Conservation (phyloP, 2,113 vertebrate genomes). For the Myrmecophaga tridactyla region DNA sequence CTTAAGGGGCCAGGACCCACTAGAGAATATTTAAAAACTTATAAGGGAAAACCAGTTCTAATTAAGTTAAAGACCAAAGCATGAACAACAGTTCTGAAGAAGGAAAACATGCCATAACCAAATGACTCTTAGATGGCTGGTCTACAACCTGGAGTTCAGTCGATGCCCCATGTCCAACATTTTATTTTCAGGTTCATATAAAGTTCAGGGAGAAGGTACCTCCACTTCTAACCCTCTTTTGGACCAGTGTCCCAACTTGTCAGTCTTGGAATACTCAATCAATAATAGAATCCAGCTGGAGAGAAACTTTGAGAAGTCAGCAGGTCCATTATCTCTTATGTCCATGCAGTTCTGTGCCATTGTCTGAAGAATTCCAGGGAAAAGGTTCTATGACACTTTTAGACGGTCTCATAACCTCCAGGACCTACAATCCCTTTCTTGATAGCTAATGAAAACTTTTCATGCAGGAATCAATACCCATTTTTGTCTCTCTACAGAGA, state of each 20-base stretch:
- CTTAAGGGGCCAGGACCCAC: not conserved
- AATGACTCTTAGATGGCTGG: not conserved
- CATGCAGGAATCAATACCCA: not conserved
- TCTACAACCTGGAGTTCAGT: not conserved
- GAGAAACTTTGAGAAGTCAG: not conserved
- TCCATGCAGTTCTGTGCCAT: not conserved
- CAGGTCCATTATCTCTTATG: not conserved
- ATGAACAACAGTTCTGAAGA: not conserved
- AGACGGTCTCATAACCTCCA: not conserved
- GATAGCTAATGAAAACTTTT: constrained; percentile 13
- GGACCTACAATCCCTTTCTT: not conserved
- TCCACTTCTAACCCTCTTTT: not conserved
- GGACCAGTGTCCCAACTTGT: not conserved
- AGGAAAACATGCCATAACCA: not conserved
- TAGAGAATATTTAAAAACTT: constrained; percentile 12
- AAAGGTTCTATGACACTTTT: not conserved
- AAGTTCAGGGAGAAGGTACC: not conserved
- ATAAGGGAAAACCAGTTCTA: not conserved
- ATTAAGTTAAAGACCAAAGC: not conserved
- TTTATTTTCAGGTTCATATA: not conserved
- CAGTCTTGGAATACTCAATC: not conserved
- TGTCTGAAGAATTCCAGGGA: not conserved
- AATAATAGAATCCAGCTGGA: not conserved
- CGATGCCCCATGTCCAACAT: not conserved
- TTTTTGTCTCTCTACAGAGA: not conserved